These are phyloP conservation scores for Cephus rjabovi DNA, from an alignment of 2,888 invertebrate species.

Conservation along the genomic window DNA sequence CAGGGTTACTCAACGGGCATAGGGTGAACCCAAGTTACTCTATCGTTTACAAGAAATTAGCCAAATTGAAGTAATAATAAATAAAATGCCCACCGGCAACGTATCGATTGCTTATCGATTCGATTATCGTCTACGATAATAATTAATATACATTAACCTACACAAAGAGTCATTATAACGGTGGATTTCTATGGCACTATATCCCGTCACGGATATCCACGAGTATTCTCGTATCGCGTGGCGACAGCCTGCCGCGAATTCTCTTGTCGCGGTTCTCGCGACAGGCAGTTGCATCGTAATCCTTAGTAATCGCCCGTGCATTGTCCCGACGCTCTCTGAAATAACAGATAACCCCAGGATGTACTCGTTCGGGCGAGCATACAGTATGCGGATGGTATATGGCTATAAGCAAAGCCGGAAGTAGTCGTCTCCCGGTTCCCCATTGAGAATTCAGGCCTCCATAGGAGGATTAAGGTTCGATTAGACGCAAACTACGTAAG, in stretches of 20 bases:
- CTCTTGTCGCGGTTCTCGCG: conserved; percentile 2
- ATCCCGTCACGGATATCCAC: background rate
- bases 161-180: background rate
- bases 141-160: background rate
- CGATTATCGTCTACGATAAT: background rate
- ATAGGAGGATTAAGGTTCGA: background rate
- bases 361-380: background rate
- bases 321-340: conserved; percentile 36
- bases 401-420: background rate
- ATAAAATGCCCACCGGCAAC: background rate
- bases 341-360: conserved; percentile 46
- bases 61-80: background rate
- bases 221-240: background rate
- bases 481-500: background rate
- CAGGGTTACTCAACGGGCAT: background rate
- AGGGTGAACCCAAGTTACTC: background rate
- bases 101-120: background rate
- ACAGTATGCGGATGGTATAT: background rate
- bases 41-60: background rate
- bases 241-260: background rate
- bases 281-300: conserved; percentile 17
- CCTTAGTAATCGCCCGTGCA: conserved; percentile 29
- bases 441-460: background rate
- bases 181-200: background rate
- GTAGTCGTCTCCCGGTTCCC: background rate